These are phyloP conservation scores for Thamnophis sirtalis DNA, from an alignment of 2,113 vertebrate genomes.

Conservation along the genomic window DNA sequence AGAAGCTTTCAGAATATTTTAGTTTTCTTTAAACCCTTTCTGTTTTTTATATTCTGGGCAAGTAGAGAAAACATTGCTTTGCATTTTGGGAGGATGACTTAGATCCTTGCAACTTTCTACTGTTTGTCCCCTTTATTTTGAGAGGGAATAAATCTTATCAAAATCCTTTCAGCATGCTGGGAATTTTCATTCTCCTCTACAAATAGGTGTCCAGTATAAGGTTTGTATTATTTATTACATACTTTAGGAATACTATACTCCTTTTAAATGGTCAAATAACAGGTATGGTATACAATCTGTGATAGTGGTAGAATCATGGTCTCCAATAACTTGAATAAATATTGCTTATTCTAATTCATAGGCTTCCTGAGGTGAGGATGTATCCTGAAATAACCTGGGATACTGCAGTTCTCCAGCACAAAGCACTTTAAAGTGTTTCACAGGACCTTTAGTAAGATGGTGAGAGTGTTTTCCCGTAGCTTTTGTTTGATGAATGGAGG, in stretches of 20 bases:
- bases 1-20: not conserved
- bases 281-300: not conserved
- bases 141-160: constrained; percentile 13
- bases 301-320: not conserved
- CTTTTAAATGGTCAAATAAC: not conserved
- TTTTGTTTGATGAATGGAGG: constrained; percentile 41
- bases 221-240: not conserved
- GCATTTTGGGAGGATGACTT: not conserved
- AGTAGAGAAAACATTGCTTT: not conserved
- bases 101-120: not conserved
- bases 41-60: constrained; percentile 7
- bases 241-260: not conserved
- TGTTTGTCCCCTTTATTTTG: not conserved
- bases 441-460: constrained; percentile 46
- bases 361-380: constrained; percentile 45
- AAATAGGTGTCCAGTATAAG: not conserved
- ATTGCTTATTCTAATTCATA: constrained; percentile 49
- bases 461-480: constrained; percentile 42
- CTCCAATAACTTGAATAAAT: constrained; percentile 33
- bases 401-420: constrained; percentile 44
- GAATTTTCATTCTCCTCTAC: not conserved
- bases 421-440: constrained; percentile 34
- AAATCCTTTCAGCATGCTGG: not conserved
- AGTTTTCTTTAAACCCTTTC: not conserved
- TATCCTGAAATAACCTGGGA: constrained; percentile 48